Conservation (phyloP, 2,888 invertebrate species). For the Drosophila pseudotakahashii region DNA sequence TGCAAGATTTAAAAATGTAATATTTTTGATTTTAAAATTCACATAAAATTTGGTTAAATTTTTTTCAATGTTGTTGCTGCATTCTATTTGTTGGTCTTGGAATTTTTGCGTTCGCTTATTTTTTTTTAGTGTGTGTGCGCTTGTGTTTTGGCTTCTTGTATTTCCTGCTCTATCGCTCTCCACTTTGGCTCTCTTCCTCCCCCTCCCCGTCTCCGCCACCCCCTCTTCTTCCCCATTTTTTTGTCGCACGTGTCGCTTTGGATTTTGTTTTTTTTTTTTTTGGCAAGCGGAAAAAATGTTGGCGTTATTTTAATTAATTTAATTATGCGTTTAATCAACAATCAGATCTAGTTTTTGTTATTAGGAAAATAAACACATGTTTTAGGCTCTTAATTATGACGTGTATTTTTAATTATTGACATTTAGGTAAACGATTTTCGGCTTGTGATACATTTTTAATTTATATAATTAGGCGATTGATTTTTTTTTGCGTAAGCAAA, state of each 20-base stretch:
- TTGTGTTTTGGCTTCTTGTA: constrained; percentile 62
- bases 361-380: neutral
- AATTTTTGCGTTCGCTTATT: constrained; percentile 19
- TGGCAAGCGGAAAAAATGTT: constrained; percentile 4
- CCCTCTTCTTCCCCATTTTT: neutral
- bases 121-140: constrained; percentile 10
- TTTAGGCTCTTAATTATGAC: constrained; percentile 4
- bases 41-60: neutral
- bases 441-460: neutral
- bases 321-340: constrained; percentile 42
- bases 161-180: constrained; percentile 62
- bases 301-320: constrained; percentile 40
- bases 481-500: neutral
- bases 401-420: neutral
- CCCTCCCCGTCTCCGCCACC: neutral
- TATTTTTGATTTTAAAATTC: neutral
- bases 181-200: constrained; percentile 11
- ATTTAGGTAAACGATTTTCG: neutral
- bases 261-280: constrained; percentile 7
- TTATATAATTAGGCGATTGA: neutral
- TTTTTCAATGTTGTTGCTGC: constrained; percentile 10
- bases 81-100: constrained; percentile 17
- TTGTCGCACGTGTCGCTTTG: constrained; percentile 62
- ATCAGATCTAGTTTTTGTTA: neutral
- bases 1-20: neutral